Base-by-base conservation (phyloP, 1,140 invertebrate species). In the Cecropterus lyciades region DNA sequence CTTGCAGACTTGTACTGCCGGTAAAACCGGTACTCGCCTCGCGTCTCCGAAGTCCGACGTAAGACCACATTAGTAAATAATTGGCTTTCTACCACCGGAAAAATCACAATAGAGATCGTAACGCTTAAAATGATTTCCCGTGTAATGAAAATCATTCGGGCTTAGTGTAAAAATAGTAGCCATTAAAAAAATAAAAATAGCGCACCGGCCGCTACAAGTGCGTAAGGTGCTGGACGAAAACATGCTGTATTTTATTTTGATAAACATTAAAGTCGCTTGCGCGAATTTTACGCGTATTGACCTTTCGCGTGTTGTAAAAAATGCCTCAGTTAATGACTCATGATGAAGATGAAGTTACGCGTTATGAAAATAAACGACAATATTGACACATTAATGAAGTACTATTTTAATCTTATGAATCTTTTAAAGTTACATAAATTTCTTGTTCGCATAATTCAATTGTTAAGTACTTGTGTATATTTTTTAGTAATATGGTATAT, bases 41-140 rank as follows among this genome's bases (percentile, higher is more conserved):
- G 64, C 68, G 68, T 55, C 69, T 56, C 66, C 66, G 66, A 43
- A 65, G 27, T 52, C 27, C 33, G 33, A 37, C 33, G 33, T 37
- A 37, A 65, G 15, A 62, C 49, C 66, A 69, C 69, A 73, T 72
- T 67, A 76, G 70, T 78, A 74, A 76, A 79, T 82, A 85, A 78
- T 84, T 75, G 75, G 74, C 80, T 84, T 82, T 82, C 77, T 84
- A 73, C 64, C 56, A 66, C 65, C 62, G 67, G 52, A 66, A 77
- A 72, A 72, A 69, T 53, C 56, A 67, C 57, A 60, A 49, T 60
- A 48, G 27, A 60, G 17, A 46, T 13, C 30, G 45, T 30, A 33
- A 37, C 45, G 45, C 15, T n/a, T 30, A n/a, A 14, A 45, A 24
- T 7, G n/a, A 46, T 30, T 46, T 59, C 20, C 4, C 56, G 14